Evolutionary conservation across 2,797 vertebrate species (phyloP), one percentile per base, ranked within the genome.

Genomic region (Erethizon dorsatum): DNA sequence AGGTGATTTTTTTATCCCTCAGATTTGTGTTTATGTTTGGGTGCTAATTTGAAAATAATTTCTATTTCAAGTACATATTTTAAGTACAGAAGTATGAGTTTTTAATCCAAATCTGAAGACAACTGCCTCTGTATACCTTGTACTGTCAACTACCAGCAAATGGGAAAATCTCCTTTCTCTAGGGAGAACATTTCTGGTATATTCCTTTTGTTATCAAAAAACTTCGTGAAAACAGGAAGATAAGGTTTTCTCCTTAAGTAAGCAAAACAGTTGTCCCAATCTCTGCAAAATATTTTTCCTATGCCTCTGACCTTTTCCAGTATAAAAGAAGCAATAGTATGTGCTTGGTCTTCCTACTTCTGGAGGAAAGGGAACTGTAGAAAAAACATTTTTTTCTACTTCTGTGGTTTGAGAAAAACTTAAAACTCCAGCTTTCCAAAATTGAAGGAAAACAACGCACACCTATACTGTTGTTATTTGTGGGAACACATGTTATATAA

Each of bases 231-330:
- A 96, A 84, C 57, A 96, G 80, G 57, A 94, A 90, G 79, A 90
- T 87, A 73, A 28, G 20, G 0, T 95, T 96, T 96, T 95, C 59
- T 96, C 77, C 73, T 92, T 87, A 95, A 88, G 31, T 96, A 83
- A 95, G 69, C 57, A 82, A 82, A 75, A 90, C 22, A 65, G n/a
- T 73, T 96, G 67, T 65, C 54, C 15, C 26, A 80, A 73, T 75
- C 73, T 95, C 61, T 92, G 47, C 56, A 96, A 97, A 96, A 95
- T 95, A 94, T 88, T 78, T 88, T 95, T 85, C 54, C 33, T 65
- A 54, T 86, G 57, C 18, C 14, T 88, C 61, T 90, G 45, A 95
- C 37, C 59, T 56, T 90, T 90, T 90, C 63, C 47, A 91, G 37
- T 79, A 80, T 93, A 95, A 96, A 91, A 93, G 33, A 96, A 93